Evolutionary conservation across 2,888 invertebrate species (phyloP).

Genomic region (Plusia festucae): DNA sequence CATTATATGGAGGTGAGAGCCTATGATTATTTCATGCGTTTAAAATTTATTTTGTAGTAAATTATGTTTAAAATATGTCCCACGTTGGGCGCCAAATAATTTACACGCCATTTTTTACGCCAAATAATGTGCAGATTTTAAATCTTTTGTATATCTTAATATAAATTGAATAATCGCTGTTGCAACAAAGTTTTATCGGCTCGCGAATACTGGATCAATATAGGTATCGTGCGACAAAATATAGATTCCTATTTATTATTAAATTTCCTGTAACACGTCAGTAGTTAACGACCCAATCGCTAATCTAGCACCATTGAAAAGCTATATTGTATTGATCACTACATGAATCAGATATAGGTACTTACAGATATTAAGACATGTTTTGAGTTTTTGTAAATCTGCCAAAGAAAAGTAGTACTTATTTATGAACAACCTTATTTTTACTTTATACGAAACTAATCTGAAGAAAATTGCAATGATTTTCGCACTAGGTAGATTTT

Average conservation of each 20-base stretch:
- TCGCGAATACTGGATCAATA: background rate
- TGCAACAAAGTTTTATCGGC: background rate
- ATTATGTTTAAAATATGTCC: background rate
- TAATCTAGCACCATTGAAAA: background rate
- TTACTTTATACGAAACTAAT: too few species aligned
- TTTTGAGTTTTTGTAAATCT: too few species aligned
- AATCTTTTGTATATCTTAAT: background rate
- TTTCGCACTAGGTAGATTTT: too few species aligned
- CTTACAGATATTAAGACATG: background rate
- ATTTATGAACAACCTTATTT: too few species aligned
- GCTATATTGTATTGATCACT: background rate
- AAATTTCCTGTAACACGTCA: background rate
- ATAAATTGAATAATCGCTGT: background rate
- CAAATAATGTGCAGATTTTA: background rate
- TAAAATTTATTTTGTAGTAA: too few species aligned
- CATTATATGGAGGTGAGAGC: conserved; percentile 93
- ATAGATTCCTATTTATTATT: background rate
- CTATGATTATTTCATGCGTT: background rate
- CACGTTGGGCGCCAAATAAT: background rate
- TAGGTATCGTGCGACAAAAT: background rate
- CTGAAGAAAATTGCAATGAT: too few species aligned
- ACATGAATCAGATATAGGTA: background rate
- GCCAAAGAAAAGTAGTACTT: background rate
- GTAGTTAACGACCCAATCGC: background rate
- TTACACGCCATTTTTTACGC: background rate